phyloP scores from a whole-genome alignment of 1,140 invertebrate species.

The Pseudomyrmex gracilis region DNA sequence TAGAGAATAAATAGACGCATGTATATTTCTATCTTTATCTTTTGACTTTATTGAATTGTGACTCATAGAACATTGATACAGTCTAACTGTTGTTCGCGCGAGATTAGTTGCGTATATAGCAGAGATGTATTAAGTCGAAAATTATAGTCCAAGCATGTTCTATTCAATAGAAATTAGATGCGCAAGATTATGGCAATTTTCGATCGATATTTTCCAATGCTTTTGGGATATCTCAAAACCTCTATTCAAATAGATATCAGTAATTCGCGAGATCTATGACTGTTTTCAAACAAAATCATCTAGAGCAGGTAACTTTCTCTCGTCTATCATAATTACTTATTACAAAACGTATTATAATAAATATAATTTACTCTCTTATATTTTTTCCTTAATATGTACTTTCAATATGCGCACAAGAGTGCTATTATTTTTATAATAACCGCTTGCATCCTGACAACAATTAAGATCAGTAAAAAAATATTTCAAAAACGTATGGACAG shows the following conservation, averaged over 20 bases:
- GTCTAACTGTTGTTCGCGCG: slow-evolving; percentile 14
- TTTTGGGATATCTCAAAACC: slow-evolving; percentile 29
- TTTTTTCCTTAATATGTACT: slow-evolving; percentile 45
- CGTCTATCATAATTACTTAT: slow-evolving; percentile 11
- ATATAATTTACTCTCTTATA: slow-evolving; percentile 48
- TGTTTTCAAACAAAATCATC: too few relatives aligned
- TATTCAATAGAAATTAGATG: slow-evolving; percentile 39
- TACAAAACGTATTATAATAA: slow-evolving; percentile 42
- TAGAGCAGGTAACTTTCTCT: too few relatives aligned
- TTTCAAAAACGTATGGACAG: too few relatives aligned
- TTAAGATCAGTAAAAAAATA: neutral
- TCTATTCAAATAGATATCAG: slow-evolving; percentile 25
- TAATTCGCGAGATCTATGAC: slow-evolving; percentile 59
- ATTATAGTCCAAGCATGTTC: slow-evolving; percentile 69
- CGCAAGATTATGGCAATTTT: slow-evolving; percentile 61
- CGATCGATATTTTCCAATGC: slow-evolving; percentile 60
- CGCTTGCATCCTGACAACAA: slow-evolving; percentile 20
- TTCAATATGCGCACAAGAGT: slow-evolving; percentile 20
- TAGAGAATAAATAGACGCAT: neutral
- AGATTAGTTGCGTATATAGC: slow-evolving; percentile 31
- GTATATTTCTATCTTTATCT: slow-evolving; percentile 28
- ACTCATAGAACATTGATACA: slow-evolving; percentile 33
- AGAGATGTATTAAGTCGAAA: slow-evolving; percentile 66
- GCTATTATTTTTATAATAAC: slow-evolving; percentile 26
- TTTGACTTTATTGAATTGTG: neutral